phyloP scores from a whole-genome alignment of 2,797 vertebrate genomes.

The Labroides dimidiatus region DNA sequence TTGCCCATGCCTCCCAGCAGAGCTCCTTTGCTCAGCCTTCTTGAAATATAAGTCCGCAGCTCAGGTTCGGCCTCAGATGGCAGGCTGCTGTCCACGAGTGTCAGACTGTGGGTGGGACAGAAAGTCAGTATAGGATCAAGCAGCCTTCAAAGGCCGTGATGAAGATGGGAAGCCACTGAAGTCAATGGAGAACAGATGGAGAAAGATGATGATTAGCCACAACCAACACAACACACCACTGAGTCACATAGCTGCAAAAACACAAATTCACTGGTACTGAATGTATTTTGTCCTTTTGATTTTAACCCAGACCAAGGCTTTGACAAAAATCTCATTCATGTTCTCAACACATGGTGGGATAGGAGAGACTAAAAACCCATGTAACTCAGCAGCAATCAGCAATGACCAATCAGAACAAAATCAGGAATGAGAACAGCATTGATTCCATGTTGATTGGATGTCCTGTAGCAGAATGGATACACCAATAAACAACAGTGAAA shows the following conservation, averaged over 20 bases:
- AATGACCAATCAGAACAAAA: conserved; percentile 56
- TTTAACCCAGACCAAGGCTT: conserved; percentile 5
- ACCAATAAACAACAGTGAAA: conserved; percentile 68
- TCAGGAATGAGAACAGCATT: conserved; percentile 55
- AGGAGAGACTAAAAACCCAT: conserved; percentile 32
- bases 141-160: conserved; percentile 3
- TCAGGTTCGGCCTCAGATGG: conserved; percentile 91
- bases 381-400: conserved; percentile 54
- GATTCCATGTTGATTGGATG: conserved; percentile 61
- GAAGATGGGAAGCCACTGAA: conserved; percentile 48
- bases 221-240: conserved; percentile 55
- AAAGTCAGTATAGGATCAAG: conserved; percentile 29
- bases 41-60: conserved; percentile 90
- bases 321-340: conserved; percentile 23
- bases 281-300: background rate
- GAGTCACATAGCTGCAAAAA: conserved; percentile 53
- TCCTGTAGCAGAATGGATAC: conserved; percentile 52
- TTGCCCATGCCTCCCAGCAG: conserved; percentile 96
- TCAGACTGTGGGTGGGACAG: conserved; percentile 84
- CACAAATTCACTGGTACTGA: conserved; percentile 8
- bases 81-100: conserved; percentile 91
- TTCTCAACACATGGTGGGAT: conserved; percentile 14
- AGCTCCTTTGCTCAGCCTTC: conserved; percentile 93
- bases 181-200: conserved; percentile 68
- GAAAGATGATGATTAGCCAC: conserved; percentile 67